phyloP scores from a whole-genome alignment of 2,888 invertebrate genomes.

The Dioctria rufipes region DNA sequence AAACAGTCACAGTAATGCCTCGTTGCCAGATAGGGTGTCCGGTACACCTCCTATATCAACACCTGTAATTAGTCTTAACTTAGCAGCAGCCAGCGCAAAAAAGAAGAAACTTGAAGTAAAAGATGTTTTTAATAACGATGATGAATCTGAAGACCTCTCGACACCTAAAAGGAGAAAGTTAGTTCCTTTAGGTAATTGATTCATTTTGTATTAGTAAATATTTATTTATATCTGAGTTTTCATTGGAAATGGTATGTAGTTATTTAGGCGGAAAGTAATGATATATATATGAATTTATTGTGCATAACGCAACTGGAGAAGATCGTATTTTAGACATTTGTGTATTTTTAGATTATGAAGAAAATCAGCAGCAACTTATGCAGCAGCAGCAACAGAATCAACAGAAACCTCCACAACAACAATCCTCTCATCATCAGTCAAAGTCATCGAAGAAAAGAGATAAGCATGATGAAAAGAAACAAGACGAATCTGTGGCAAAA shows the following conservation, averaged over 20 bases:
- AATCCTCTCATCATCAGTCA: conserved; percentile 54
- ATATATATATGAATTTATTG: no score
- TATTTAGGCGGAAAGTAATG: no score
- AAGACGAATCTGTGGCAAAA: conserved; percentile 77
- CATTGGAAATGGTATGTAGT: background rate
- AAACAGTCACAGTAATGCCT: conserved; percentile 60
- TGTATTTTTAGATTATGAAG: conserved; percentile 67
- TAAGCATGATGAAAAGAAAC: conserved; percentile 62
- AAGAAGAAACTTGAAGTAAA: conserved; percentile 86
- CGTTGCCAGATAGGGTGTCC: conserved; percentile 57
- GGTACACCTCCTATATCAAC: conserved; percentile 67
- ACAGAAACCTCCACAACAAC: conserved; percentile 12
- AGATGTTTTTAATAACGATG: conserved; percentile 90
- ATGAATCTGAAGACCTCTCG: conserved; percentile 77
- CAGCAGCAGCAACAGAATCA: conserved; percentile 38
- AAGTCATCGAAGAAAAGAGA: conserved; percentile 50
- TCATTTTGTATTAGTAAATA: no score
- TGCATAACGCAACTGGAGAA: background rate
- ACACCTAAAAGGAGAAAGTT: conserved; percentile 82
- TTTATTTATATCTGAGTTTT: no score
- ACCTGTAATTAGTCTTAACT: conserved; percentile 71
- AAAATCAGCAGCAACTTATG: conserved; percentile 61
- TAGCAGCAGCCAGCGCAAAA: conserved; percentile 71
- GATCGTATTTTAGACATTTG: background rate
- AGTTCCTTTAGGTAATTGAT: conserved; percentile 78